Conservation (phyloP, 92 coral and sea anemone species). For the Parazoanthus swiftii region DNA sequence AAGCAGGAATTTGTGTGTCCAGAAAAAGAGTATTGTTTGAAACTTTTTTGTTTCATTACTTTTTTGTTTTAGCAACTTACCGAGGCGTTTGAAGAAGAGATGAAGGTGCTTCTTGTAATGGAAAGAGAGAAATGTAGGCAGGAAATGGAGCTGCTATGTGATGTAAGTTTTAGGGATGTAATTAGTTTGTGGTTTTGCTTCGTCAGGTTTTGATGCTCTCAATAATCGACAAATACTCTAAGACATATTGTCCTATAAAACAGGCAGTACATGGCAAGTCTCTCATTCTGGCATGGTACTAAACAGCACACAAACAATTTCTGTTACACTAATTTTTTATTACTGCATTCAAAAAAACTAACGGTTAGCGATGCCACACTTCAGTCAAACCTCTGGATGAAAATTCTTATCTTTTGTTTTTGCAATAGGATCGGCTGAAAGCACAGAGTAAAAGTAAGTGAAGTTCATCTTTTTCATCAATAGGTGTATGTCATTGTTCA, state of each 20-base stretch:
- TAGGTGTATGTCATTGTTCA: neutral
- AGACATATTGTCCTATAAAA: no score
- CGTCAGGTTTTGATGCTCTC: neutral
- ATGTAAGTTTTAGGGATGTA: constrained; percentile 28
- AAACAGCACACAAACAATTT: no score
- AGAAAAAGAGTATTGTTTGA: neutral
- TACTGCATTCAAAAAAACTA: no score
- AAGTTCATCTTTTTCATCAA: neutral
- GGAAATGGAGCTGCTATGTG: constrained; percentile 42
- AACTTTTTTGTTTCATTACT: neutral
- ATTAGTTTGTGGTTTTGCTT: neutral
- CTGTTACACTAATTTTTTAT: no score
- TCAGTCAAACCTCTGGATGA: neutral
- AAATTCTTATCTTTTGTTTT: neutral
- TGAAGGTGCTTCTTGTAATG: constrained; percentile 60
- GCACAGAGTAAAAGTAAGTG: constrained; percentile 15
- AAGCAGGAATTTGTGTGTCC: neutral
- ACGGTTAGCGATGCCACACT: neutral
- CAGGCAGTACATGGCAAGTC: neutral
- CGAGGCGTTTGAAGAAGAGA: constrained; percentile 84
- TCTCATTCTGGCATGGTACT: no score
- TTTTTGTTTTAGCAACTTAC: constrained; percentile 63
- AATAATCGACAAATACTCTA: neutral
- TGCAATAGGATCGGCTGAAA: constrained; percentile 16
- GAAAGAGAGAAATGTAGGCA: constrained; percentile 48